Percentiles rank a stretch among this genome's conserved stretches.
phyloP scores from a whole-genome alignment of 2,888 invertebrate species.

The Choristoneura rosaceana region DNA sequence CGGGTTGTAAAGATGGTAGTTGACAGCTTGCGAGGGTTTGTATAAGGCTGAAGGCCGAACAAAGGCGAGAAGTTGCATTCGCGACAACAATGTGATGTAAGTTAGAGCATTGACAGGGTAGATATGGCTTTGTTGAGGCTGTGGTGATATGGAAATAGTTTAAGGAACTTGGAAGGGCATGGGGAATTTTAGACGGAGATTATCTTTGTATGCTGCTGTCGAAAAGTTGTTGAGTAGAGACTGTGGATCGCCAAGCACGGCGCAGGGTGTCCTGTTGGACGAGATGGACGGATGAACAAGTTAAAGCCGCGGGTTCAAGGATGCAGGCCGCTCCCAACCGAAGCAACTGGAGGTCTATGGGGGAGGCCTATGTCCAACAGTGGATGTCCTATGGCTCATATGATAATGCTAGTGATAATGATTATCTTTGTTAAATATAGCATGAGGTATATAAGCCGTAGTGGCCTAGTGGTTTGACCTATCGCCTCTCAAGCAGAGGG shows the following conservation, averaged over 20 bases:
- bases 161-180: neutral
- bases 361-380: neutral
- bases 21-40: neutral
- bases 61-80: slow-evolving; percentile 29
- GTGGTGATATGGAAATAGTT: slow-evolving; percentile 9
- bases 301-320: too few species aligned
- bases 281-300: too few species aligned
- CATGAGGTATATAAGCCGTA: too few species aligned
- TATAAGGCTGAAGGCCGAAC: slow-evolving; percentile 12
- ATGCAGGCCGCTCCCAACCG: too few species aligned
- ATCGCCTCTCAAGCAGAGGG: too few species aligned
- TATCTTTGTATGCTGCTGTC: neutral
- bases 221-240: too few species aligned
- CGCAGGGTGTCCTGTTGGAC: too few species aligned
- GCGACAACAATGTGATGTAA: slow-evolving; percentile 22
- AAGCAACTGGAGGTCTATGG: too few species aligned
- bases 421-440: too few species aligned
- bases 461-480: too few species aligned
- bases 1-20: neutral
- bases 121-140: slow-evolving; percentile 14
- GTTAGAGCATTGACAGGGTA: slow-evolving; percentile 8
- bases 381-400: neutral
- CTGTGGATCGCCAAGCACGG: too few species aligned
- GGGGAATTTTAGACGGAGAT: neutral
- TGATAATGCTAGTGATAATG: too few species aligned